A percentile compares a stretch with the other conserved stretches of the same genome.
phyloP scores from a whole-genome alignment of 2,113 vertebrate genomes.

The Muntiacus reevesi region DNA sequence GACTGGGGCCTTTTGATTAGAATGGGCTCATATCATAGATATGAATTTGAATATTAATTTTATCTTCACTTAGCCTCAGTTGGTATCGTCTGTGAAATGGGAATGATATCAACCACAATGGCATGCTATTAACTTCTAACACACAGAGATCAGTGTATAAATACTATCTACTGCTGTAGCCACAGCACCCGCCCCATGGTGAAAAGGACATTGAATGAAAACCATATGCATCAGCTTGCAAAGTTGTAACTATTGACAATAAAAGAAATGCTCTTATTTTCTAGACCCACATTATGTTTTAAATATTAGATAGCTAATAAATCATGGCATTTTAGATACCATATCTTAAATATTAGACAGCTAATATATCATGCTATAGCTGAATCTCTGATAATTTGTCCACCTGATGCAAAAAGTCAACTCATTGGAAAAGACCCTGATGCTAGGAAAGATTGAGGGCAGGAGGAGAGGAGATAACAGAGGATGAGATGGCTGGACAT shows the following conservation, averaged over 20 bases:
- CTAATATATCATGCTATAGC: not conserved
- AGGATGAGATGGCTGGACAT: not conserved
- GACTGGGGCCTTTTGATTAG: not conserved
- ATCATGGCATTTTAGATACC: not conserved
- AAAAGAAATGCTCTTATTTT: not conserved
- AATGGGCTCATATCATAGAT: not conserved
- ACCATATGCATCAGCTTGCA: fast-evolving
- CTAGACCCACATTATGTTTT: not conserved
- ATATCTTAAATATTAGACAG: not conserved
- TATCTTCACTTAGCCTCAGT: not conserved
- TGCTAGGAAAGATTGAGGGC: not conserved
- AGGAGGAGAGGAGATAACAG: not conserved
- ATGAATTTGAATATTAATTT: not conserved
- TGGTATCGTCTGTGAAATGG: not conserved
- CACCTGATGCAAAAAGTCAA: not conserved
- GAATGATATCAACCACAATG: not conserved
- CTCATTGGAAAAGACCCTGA: not conserved
- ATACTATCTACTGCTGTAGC: not conserved
- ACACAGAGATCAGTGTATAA: fast-evolving
- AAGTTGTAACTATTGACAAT: not conserved
- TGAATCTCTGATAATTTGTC: not conserved
- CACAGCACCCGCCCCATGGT: fast-evolving
- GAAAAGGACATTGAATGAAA: not conserved
- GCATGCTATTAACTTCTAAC: not conserved
- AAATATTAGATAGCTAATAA: not conserved